phyloP scores from a whole-genome alignment of 1,140 invertebrate species.

The Drosophila miranda region DNA sequence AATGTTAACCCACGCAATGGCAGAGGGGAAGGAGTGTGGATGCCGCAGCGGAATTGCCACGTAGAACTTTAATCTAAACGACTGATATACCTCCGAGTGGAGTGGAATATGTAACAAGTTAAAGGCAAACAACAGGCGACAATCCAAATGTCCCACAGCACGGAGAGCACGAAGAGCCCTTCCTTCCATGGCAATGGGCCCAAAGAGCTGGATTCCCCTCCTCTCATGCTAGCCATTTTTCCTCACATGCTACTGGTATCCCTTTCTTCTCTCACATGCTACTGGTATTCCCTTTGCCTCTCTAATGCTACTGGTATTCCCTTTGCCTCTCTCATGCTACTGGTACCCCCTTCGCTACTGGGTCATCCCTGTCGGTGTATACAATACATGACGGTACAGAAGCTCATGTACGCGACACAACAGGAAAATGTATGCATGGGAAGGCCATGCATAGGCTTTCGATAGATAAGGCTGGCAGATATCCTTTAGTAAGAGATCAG shows the following conservation, averaged over 20 bases:
- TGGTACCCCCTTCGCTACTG: too few relatives aligned
- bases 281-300: neutral
- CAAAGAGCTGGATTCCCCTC: too few relatives aligned
- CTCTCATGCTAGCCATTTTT: too few relatives aligned
- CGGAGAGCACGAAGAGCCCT: too few relatives aligned
- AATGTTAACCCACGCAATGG: slow-evolving; percentile 30
- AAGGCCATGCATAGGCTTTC: neutral
- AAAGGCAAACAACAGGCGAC: slow-evolving; percentile 63
- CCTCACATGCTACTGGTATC: too few relatives aligned
- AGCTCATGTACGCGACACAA: slow-evolving; percentile 12
- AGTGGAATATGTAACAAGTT: slow-evolving; percentile 77
- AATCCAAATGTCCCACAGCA: slow-evolving; percentile 24
- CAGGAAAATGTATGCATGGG: neutral
- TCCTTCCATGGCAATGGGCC: too few relatives aligned
- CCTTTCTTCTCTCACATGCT: neutral
- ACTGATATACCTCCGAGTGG: slow-evolving; percentile 55
- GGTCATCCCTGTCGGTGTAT: slow-evolving; percentile 12
- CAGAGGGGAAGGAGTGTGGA: neutral
- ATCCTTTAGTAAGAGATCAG: too few relatives aligned
- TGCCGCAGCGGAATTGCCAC: slow-evolving; percentile 30
- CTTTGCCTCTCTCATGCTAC: neutral
- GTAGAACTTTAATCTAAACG: slow-evolving; percentile 60
- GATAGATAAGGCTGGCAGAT: too few relatives aligned
- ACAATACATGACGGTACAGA: slow-evolving; percentile 7
- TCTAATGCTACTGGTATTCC: slow-evolving; percentile 7